Evolutionary conservation across 2,113 vertebrate species (phyloP).

Genomic region (Rattus rattus): DNA sequence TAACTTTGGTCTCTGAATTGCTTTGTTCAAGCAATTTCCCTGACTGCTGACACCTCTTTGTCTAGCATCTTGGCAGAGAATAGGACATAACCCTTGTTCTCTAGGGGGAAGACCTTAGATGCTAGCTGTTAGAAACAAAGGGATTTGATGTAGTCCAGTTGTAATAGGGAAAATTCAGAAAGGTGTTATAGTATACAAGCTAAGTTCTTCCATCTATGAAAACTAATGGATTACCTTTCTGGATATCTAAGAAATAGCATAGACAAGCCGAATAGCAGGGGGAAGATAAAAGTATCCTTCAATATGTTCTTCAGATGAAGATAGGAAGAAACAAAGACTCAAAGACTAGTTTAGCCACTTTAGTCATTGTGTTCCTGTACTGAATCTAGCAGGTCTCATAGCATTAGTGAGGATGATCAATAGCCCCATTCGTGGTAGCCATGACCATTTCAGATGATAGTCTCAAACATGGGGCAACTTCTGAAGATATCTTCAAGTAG

Average conservation of each 20-base stretch:
- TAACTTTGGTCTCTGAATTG: background rate
- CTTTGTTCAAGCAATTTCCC: background rate
- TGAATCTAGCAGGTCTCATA: background rate
- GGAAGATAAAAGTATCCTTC: background rate
- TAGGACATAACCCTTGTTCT: background rate
- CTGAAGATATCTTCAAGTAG: background rate
- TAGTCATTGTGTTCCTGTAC: background rate
- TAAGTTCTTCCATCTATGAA: background rate
- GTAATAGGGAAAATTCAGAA: background rate
- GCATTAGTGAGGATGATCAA: background rate
- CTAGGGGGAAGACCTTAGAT: background rate
- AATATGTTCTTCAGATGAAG: background rate
- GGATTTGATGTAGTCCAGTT: background rate
- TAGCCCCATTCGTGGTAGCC: background rate
- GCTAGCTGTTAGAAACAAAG: background rate
- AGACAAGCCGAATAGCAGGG: background rate
- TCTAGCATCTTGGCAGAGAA: background rate
- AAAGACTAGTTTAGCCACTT: background rate
- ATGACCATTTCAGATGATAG: background rate
- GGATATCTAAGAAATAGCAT: background rate
- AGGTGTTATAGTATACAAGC: background rate
- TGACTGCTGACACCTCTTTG: background rate
- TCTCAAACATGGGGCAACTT: background rate
- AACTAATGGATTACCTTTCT: background rate
- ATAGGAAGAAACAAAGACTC: background rate